Conservation (phyloP, 2,113 vertebrate genomes). For the Chamaetylas fuelleborni region DNA sequence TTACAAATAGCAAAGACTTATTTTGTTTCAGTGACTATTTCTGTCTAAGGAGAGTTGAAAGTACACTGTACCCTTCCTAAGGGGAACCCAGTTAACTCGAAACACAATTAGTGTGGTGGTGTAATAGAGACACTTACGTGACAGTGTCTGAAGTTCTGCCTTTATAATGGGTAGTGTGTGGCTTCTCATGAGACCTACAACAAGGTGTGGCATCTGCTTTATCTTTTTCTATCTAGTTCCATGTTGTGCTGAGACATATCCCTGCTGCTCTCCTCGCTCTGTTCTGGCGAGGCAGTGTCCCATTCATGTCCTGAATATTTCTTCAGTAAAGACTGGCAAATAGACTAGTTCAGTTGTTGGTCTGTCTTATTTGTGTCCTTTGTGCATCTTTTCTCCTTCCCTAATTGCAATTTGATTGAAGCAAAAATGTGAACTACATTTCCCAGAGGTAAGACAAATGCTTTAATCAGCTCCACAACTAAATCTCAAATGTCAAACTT, state of each 20-base stretch:
- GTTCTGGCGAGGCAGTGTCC: background rate
- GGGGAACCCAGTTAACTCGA: background rate
- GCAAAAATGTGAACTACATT: background rate
- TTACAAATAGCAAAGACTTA: background rate
- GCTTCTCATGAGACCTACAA: background rate
- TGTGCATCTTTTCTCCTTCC: background rate
- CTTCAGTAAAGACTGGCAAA: background rate
- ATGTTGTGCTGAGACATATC: background rate
- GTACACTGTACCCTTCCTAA: background rate
- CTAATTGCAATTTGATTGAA: background rate
- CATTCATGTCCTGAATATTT: background rate
- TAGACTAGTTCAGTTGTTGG: background rate
- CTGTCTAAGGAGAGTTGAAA: background rate
- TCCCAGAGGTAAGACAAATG: background rate
- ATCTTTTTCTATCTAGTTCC: background rate
- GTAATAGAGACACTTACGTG: background rate
- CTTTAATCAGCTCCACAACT: background rate
- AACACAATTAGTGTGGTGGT: background rate
- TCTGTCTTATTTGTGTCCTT: background rate
- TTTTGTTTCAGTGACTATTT: conserved; percentile 5
- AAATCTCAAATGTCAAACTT: background rate
- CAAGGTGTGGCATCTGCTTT: background rate
- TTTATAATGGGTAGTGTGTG: background rate
- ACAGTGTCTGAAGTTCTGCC: background rate
- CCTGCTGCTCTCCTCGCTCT: background rate